Percentiles rank a stretch among this genome's conserved stretches.
Evolutionary conservation across 2,888 invertebrate genomes (phyloP).

Genomic region (Tetheella fluctuosa): DNA sequence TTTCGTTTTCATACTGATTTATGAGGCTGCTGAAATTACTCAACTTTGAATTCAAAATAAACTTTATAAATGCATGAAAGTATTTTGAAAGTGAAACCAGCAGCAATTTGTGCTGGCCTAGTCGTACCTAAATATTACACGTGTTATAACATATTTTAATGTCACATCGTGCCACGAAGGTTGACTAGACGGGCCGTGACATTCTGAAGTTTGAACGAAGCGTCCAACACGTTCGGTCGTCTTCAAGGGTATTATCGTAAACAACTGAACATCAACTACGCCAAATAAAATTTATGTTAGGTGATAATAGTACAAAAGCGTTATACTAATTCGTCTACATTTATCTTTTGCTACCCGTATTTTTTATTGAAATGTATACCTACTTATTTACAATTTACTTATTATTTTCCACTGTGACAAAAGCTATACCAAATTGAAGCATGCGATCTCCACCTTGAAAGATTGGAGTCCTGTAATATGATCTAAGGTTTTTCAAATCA

Average conservation of each 20-base stretch:
- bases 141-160: conserved; percentile 19
- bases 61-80: background rate
- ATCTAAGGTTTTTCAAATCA: too few species aligned
- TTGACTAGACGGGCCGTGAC: conserved; percentile 59
- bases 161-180: conserved; percentile 12
- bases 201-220: conserved; percentile 50
- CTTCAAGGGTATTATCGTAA: conserved; percentile 6
- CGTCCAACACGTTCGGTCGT: conserved; percentile 34
- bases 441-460: too few species aligned
- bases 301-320: background rate
- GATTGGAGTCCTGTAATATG: too few species aligned
- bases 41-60: conserved; percentile 7
- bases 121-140: conserved; percentile 16
- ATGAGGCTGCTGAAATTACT: background rate
- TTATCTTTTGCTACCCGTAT: background rate
- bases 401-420: too few species aligned
- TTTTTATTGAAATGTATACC: background rate
- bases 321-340: background rate
- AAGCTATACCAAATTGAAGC: too few species aligned
- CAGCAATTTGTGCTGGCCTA: conserved; percentile 12
- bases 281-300: background rate
- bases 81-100: conserved; percentile 7
- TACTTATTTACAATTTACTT: too few species aligned
- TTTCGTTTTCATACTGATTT: conserved; percentile 6
- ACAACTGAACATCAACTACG: background rate